Evolutionary conservation across 2,888 invertebrate genomes (phyloP), one percentile per base, ranked within the genome.

Genomic region (Unio delphinus): DNA sequence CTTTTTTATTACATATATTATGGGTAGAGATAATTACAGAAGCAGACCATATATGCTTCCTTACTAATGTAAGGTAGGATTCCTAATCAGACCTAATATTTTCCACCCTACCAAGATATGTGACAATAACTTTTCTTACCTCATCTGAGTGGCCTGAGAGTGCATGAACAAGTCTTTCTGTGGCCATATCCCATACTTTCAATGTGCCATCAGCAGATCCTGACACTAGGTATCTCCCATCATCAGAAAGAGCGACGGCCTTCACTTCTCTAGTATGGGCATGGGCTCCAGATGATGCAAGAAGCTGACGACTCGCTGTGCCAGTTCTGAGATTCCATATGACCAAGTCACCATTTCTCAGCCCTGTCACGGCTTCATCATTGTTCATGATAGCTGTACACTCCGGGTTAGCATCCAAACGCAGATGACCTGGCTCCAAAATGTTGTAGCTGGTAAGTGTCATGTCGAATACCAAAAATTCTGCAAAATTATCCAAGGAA

Each of bases 391-490:
- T 81, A 54, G 86, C 89, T 3, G 89, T 90, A 68, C 85, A 85
- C 30, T 88, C 87, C 20, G 87, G 87, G 64, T 84, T 80, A 23
- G 90, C 90, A 71, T 90, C 87, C 66, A 90, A 74, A 62, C 86
- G 85, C 55, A 89, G 78, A 68, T 89, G 82, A 73, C 83, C 83
- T 11, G 89, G 88, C 57, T 89, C 89, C 28, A 79, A 81, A n/a
- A 85, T 80, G 64, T 83, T 83, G 71, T 83, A 83, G 66, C 83
- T 83, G 26, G 85, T 85, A 55, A 83, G 70, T 59, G 81, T 86
- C 83, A 90, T 84, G 70, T 90, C 89, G 74, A 90, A 90, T 61
- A 88, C 83, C 65, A 90, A 85, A 78, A 88, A 90, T 74, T 90
- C 89, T 28, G 89, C 87, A 64, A 82, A 84, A 69, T 87, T 87